These are phyloP conservation scores for Cyclopterus lumpus DNA, from an alignment of 2,797 vertebrate species.

Conservation along the genomic window DNA sequence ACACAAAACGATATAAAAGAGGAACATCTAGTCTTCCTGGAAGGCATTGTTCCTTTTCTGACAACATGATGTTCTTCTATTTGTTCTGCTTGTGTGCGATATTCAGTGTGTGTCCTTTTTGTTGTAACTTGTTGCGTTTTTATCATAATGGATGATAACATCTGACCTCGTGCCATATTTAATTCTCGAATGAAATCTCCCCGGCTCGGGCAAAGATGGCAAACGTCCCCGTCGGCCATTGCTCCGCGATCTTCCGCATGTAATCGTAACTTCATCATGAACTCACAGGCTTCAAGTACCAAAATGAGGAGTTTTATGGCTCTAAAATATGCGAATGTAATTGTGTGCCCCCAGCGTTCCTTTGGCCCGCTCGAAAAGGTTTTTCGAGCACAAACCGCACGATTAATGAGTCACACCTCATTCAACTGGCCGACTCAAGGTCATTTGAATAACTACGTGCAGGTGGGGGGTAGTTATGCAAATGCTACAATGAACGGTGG, in stretches of 20 bases:
- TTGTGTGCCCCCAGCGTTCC: constrained; percentile 14
- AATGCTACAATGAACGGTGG: constrained; percentile 41
- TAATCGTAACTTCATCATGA: constrained; percentile 20
- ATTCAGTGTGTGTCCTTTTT: neutral
- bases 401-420: constrained; percentile 78
- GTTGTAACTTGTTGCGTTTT: neutral
- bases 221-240: constrained; percentile 9
- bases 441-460: constrained; percentile 74
- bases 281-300: constrained; percentile 2
- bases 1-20: neutral
- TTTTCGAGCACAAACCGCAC: constrained; percentile 55
- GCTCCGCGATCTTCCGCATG: constrained; percentile 13
- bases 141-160: neutral
- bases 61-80: neutral
- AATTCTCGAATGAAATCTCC: neutral
- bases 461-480: constrained; percentile 71
- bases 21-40: neutral
- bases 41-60: neutral
- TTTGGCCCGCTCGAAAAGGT: constrained; percentile 36
- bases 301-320: constrained; percentile 31
- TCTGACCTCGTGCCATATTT: neutral
- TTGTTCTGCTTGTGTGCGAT: neutral
- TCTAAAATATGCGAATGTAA: constrained; percentile 30
- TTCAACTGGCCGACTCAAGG: constrained; percentile 73
- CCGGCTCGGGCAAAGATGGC: neutral